Evolutionary conservation across 2,888 invertebrate species (phyloP), one percentile per base, ranked within the genome.

Genomic region (Pegoplata infirma): DNA sequence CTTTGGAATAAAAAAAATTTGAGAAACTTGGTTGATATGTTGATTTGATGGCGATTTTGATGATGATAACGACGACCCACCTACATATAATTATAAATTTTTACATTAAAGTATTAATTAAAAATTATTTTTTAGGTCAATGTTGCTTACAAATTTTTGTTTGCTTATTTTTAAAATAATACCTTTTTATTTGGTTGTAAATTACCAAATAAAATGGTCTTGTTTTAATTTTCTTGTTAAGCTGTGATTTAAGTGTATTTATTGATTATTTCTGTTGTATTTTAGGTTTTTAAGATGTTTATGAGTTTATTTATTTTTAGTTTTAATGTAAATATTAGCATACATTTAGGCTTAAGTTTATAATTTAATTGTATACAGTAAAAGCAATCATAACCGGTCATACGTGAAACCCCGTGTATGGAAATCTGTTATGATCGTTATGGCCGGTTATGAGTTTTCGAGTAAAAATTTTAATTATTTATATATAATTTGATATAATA

Each of bases 1-100:
- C 92, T 81, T 90, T 92, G 51, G 92, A 92, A 80, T 91, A 86
- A 83, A 82, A n/a, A n/a, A 0, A 47, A 66, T n/a, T n/a, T n/a
- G n/a, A n/a, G n/a, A n/a, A n/a, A n/a, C n/a, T n/a, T n/a, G 74
- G 74, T 77, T 77, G 72, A 75, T 80, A 71, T 80, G 77, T 77
- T 80, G 77, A 76, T 77, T 55, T 53, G 66, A 76, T 19, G 23
- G 47, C 32, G 36, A 66, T 71, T 21, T 68, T 32, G 74, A 56
- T 63, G 55, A 68, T 17, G 19, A 66, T 17, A 23, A 59, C 74
- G 67, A 55, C 23, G 36, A 40, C 7, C 40, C 5, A 19, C 12
- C 55, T 49, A n/a, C 76, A 25, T 1, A 47, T n/a, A n/a, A n/a
- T n/a, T n/a, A n/a, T 61, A 53, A 55, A 28, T 28, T 28, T 12